A percentile compares a stretch with the other conserved stretches of the same genome.
These are phyloP conservation scores for Sebastes trivittatus DNA, from an alignment of 2,797 vertebrate species.

Conservation along the genomic window DNA sequence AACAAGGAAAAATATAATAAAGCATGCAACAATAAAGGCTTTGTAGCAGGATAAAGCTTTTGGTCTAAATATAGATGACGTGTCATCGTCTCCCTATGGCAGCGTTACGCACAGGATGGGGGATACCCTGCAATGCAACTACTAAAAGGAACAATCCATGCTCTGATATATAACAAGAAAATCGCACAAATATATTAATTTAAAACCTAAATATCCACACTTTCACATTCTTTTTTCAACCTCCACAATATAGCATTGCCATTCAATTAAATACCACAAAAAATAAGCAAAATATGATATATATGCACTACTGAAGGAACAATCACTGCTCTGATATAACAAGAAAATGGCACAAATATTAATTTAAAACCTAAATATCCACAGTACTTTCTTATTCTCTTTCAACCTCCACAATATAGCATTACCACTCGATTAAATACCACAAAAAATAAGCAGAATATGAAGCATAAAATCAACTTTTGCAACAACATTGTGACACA, in stretches of 20 bases:
- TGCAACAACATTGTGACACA: too few relatives aligned
- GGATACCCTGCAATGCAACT: constrained; percentile 67
- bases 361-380: background rate
- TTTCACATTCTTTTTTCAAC: background rate
- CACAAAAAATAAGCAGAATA: too few relatives aligned
- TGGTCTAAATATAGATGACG: constrained; percentile 78
- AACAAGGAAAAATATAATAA: constrained; percentile 13
- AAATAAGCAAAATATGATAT: too few relatives aligned
- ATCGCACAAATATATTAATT: too few relatives aligned
- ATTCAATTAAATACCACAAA: too few relatives aligned
- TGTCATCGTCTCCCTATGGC: constrained; percentile 60
- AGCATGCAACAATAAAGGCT: constrained; percentile 29
- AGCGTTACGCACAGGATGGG: constrained; percentile 38
- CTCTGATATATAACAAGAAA: background rate
- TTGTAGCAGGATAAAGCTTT: constrained; percentile 52
- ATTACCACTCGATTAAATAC: too few relatives aligned
- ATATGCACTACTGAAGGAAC: too few relatives aligned
- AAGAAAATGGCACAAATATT: background rate
- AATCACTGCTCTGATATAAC: background rate
- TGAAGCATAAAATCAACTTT: too few relatives aligned
- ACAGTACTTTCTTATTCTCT: too few relatives aligned
- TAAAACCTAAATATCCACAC: too few relatives aligned
- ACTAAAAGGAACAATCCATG: constrained; percentile 1
- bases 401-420: too few relatives aligned
- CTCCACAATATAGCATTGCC: too few relatives aligned